A percentile compares a stretch with the other conserved stretches of the same genome.
Conservation (phyloP, 2,113 vertebrate genomes). For the Eublepharis macularius region DNA sequence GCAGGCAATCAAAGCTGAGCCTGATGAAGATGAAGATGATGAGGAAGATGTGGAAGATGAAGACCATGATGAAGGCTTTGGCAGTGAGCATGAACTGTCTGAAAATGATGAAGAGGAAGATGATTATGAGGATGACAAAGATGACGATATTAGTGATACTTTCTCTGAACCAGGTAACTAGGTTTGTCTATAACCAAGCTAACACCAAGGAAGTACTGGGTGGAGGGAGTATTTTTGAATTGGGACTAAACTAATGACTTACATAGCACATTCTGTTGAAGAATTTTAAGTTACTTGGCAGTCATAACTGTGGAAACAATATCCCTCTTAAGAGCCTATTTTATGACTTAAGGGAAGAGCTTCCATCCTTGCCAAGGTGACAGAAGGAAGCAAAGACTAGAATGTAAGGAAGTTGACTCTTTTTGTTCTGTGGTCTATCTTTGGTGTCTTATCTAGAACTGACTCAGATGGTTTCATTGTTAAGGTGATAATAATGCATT, state of each 20-base stretch:
- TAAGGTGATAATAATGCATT: not conserved
- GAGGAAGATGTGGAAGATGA: constrained; percentile 91
- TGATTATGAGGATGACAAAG: constrained; percentile 92
- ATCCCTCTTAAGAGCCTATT: not conserved
- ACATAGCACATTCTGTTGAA: not conserved
- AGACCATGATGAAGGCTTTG: constrained; percentile 97
- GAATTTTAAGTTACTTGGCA: not conserved
- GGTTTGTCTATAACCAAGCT: not conserved
- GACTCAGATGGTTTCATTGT: not conserved
- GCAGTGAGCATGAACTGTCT: constrained; percentile 95
- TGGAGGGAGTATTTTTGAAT: constrained; percentile 8
- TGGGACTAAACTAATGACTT: constrained; percentile 4
- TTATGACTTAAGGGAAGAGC: not conserved
- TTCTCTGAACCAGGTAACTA: constrained; percentile 95
- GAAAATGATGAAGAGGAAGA: constrained; percentile 90
- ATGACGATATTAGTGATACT: constrained; percentile 96
- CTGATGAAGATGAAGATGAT: constrained; percentile 83
- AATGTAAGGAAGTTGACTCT: not conserved
- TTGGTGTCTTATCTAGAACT: not conserved
- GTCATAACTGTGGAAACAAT: not conserved
- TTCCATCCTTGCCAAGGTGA: not conserved
- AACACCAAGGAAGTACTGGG: not conserved
- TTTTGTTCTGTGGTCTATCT: not conserved
- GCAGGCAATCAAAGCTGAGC: constrained; percentile 78
- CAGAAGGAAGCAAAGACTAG: not conserved